Conservation (phyloP, 2,797 vertebrate species). For the Heteromormyrus szaboi region DNA sequence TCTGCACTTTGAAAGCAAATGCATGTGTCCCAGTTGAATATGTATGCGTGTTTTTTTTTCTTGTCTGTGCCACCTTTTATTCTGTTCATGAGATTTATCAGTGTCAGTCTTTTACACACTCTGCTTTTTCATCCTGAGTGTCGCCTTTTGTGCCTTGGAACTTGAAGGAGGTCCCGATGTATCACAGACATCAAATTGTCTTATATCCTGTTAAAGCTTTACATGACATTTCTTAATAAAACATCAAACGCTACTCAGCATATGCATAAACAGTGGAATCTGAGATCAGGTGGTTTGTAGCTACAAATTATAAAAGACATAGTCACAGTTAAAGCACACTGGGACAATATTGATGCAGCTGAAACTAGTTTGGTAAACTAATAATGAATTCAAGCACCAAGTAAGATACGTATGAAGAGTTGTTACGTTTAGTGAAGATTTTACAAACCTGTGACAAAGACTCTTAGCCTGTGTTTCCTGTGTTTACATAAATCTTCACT, state of each 20-base stretch:
- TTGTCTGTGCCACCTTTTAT: neutral
- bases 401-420: neutral
- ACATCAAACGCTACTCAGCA: neutral
- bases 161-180: neutral
- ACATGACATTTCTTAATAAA: constrained; percentile 12
- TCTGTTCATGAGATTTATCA: constrained; percentile 15
- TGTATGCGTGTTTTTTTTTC: neutral
- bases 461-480: neutral
- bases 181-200: constrained; percentile 10
- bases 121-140: neutral
- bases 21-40: constrained; percentile 8
- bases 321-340: constrained; percentile 1
- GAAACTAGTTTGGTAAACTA: neutral
- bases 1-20: constrained; percentile 5
- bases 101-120: neutral
- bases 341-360: neutral
- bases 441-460: neutral
- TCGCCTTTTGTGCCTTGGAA: neutral
- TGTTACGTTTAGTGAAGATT: neutral
- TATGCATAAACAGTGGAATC: neutral
- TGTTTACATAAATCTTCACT: neutral
- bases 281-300: neutral
- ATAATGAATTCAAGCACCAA: neutral
- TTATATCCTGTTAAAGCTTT: constrained; percentile 9
- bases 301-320: neutral